Evolutionary conservation across 2,888 invertebrate species (phyloP), one percentile per base, ranked within the genome.

Genomic region (Petrolisthes manimaculis): DNA sequence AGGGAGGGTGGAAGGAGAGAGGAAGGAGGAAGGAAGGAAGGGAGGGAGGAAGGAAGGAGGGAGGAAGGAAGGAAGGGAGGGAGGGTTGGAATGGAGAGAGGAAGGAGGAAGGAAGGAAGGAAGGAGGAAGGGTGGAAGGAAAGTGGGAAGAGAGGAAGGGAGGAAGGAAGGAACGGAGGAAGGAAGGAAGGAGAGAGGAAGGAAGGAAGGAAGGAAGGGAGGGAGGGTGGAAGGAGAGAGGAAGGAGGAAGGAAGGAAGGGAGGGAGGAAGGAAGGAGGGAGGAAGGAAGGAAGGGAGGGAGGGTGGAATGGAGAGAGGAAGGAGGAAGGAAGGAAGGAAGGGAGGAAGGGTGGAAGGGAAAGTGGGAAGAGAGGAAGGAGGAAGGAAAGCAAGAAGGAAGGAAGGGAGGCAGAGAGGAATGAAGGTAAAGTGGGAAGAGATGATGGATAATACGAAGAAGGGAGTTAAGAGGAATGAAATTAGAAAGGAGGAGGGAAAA

Each of bases 301-400:
- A 67, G 67, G n/a, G 3, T 14, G 67, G n/a, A n/a, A 67, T 1
- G n/a, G 3, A 67, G 67, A 3, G 67, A 67, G 67, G 3, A n/a
- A 67, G 67, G n/a, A 67, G 67, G n/a, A n/a, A 67, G 67, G n/a
- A n/a, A 67, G 67, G n/a, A n/a, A 67, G 67, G n/a, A n/a, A 67
- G 67, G 1, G 1, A 67, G 67, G n/a, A 1, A 67, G 67, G n/a
- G 3, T 2, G n/a, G 12, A 12, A 67, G n/a, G n/a, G 3, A n/a
- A 12, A 67, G 67, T 67, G 67, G 12, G 12, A n/a, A n/a, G 12
- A n/a, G 67, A 14, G 67, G 67, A 67, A n/a, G 67, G 14, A 67
- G 67, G 67, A 67, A 14, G n/a, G 67, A n/a, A 14, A n/a, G 12
- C 3, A 3, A 67, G 12, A n/a, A n/a, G 12, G 12, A n/a, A 3